Base-by-base conservation (phyloP, 2,888 invertebrate species). In the Cephus nigrinus region DNA sequence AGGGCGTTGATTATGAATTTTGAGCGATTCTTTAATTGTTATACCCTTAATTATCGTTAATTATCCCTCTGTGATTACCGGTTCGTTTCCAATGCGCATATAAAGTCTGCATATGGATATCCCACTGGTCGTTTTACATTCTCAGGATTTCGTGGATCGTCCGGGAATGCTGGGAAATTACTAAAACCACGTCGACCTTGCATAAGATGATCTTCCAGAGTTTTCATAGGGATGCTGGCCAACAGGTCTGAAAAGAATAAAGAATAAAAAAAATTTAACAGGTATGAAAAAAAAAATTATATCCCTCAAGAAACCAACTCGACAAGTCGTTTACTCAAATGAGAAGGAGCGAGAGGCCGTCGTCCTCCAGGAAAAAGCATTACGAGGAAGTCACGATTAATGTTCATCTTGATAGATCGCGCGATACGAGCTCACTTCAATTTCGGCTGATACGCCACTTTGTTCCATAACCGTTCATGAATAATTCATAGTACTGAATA, bases 21-120 rank as follows among this genome's bases (percentile, higher is more conserved):
- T 80, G 81, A 84, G 81, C 75, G 86, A 86, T 84, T 82, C 79
- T 81, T 83, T 81, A 82, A 83, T 84, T 81, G 84, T 82, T 81
- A 81, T 83, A 77, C 82, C 82, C 84, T 83, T 86, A 85, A 87
- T 87, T 86, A 83, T 81, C 78, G 83, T 82, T 87, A 86, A 86
- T 86, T 86, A 84, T 80, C 76, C 75, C 71, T 55, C 23, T 81
- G 79, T 83, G 82, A 87, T 83, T 79, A 79, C 81, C 81, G 85
- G 82, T 80, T 78, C 33, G 35, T 55, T 77, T 75, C 75, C 33
- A 55, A 71, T 32, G 55, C 23, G 55, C 55, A 55, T 55, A 55
- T 55, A 55, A 55, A 55, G 55, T 55, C 55, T 5, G 55, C 23
- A 55, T 55, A 55, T 23, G 55, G 55, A 55, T 23, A 23, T 55